A percentile compares a stretch with the other conserved stretches of the same genome.
phyloP scores from a whole-genome alignment of 1,140 invertebrate genomes.

The Aphelenchoides avenae region DNA sequence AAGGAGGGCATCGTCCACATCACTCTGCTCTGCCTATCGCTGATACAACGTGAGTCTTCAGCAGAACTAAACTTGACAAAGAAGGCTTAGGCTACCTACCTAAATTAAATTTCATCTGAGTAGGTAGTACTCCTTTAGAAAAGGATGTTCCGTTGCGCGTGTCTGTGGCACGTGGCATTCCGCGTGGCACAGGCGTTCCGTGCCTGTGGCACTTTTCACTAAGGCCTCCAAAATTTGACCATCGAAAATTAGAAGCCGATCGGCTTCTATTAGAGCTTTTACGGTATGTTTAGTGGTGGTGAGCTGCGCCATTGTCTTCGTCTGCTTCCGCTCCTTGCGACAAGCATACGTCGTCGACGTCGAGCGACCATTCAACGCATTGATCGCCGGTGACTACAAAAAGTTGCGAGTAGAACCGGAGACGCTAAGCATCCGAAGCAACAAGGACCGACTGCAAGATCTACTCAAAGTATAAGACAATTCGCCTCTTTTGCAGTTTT shows the following conservation, averaged over 20 bases:
- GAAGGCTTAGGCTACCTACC: not conserved
- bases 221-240: too few species aligned
- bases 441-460: not conserved
- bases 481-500: too few species aligned
- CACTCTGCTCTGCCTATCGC: constrained; percentile 2
- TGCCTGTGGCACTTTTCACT: too few species aligned
- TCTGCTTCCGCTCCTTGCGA: constrained; percentile 6
- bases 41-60: constrained; percentile 6
- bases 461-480: not conserved
- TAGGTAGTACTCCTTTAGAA: not conserved
- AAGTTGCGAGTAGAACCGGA: constrained; percentile 1
- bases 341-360: constrained; percentile 3
- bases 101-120: not conserved
- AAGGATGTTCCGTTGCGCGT: not conserved
- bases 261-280: not conserved
- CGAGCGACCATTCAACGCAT: constrained; percentile 1
- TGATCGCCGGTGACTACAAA: constrained; percentile 3
- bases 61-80: not conserved
- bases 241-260: not conserved
- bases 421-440: not conserved
- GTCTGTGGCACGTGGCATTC: not conserved
- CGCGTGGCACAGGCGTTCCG: not conserved
- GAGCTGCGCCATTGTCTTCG: not conserved
- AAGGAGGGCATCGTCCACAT: not conserved
- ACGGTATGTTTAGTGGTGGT: constrained; percentile 4